These are phyloP conservation scores for Agrochola lychnidis DNA, from an alignment of 2,888 invertebrate species.

Conservation along the genomic window DNA sequence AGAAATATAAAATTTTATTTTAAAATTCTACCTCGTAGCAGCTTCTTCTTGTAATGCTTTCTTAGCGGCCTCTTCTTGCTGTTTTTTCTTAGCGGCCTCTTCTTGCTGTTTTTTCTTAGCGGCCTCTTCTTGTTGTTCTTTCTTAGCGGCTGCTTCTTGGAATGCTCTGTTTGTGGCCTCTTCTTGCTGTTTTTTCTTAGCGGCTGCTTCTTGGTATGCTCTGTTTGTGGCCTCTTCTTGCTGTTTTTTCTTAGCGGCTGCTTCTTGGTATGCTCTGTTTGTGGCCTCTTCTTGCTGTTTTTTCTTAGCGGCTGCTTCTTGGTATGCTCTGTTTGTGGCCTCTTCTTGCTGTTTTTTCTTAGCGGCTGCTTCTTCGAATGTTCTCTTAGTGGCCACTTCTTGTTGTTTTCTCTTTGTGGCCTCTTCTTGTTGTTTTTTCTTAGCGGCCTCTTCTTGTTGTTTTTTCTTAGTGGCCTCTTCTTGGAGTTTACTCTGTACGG, in stretches of 20 bases:
- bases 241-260: background rate
- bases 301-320: background rate
- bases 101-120: background rate
- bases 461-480: background rate
- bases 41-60: background rate
- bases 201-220: background rate
- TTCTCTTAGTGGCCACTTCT: background rate
- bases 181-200: no score
- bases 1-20: background rate
- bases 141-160: background rate
- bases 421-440: background rate
- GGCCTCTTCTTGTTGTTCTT: no score
- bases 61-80: background rate
- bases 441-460: background rate
- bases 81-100: background rate
- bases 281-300: no score
- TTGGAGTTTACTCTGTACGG: background rate
- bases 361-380: background rate
- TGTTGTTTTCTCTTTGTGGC: background rate
- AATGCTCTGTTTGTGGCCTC: no score
- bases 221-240: background rate
- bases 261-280: background rate
- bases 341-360: no score
- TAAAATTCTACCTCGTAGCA: background rate
- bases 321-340: no score